Conservation (phyloP, 2,113 vertebrate genomes). For the Antechinus flavipes region DNA sequence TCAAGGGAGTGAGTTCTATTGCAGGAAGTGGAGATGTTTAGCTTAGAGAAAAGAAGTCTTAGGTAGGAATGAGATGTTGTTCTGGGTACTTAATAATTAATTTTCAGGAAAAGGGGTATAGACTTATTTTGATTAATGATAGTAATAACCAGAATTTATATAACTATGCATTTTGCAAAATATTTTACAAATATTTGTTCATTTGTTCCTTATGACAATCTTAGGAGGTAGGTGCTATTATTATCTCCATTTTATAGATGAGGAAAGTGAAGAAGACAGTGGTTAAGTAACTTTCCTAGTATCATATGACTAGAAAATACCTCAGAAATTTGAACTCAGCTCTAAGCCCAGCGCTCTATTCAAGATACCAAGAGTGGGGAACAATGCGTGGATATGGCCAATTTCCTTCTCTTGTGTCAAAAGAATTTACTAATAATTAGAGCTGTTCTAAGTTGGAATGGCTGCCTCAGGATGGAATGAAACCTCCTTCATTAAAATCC, state of each 20-base stretch:
- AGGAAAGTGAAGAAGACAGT: background rate
- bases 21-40: too few relatives aligned
- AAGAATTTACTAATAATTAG: background rate
- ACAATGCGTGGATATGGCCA: too few relatives aligned
- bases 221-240: too few relatives aligned
- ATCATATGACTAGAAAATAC: background rate
- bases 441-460: background rate
- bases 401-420: background rate
- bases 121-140: background rate
- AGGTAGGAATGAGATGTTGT: background rate
- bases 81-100: background rate
- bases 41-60: too few relatives aligned
- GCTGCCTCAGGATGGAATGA: background rate
- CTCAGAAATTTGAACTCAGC: background rate
- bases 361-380: background rate
- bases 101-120: background rate
- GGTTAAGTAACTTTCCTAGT: background rate
- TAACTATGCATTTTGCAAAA: background rate
- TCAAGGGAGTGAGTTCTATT: too few relatives aligned
- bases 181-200: too few relatives aligned
- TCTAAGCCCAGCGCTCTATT: background rate
- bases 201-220: too few relatives aligned
- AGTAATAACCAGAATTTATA: background rate
- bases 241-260: background rate
- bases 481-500: background rate